Percentiles rank a stretch among this genome's conserved stretches.
Evolutionary conservation across 1,140 invertebrate species (phyloP).

Genomic region (Papilio dardanus): DNA sequence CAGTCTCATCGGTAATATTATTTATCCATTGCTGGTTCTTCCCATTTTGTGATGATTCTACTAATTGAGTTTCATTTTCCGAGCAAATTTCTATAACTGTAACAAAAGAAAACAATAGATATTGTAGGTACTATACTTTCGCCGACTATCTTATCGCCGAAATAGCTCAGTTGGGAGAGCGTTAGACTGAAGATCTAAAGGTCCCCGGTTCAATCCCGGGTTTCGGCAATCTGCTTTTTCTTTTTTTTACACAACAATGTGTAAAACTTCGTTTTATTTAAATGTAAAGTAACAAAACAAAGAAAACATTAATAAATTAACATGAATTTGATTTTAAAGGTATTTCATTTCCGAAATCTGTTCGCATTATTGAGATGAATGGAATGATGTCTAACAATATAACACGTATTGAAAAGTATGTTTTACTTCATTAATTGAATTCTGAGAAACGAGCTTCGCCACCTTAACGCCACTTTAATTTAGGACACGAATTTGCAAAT

Average conservation of each 20-base stretch:
- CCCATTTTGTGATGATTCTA: conserved; percentile 87
- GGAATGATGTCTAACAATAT: too few species aligned
- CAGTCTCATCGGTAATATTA: conserved; percentile 62
- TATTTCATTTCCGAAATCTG: too few species aligned
- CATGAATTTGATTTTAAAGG: too few species aligned
- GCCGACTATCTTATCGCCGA: neutral
- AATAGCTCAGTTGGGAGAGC: conserved; percentile 38
- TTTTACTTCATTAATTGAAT: too few species aligned
- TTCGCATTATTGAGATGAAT: too few species aligned
- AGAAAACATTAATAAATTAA: neutral
- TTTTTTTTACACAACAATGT: too few species aligned
- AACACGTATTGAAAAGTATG: too few species aligned
- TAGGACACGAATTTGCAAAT: neutral
- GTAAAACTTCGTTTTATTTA: neutral
- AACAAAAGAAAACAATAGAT: conserved; percentile 43
- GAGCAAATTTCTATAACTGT: conserved; percentile 94
- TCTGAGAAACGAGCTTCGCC: neutral
- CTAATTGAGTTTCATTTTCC: conserved; percentile 83
- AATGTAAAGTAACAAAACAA: too few species aligned
- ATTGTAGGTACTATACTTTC: conserved; percentile 28
- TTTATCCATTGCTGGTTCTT: conserved; percentile 84
- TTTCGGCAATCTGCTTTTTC: conserved; percentile 11
- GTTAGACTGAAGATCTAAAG: conserved; percentile 39
- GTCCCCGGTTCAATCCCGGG: conserved; percentile 32
- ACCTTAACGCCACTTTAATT: too few species aligned